Conservation (phyloP, 2,888 invertebrate species). For the Gonocerus acuteangulatus region DNA sequence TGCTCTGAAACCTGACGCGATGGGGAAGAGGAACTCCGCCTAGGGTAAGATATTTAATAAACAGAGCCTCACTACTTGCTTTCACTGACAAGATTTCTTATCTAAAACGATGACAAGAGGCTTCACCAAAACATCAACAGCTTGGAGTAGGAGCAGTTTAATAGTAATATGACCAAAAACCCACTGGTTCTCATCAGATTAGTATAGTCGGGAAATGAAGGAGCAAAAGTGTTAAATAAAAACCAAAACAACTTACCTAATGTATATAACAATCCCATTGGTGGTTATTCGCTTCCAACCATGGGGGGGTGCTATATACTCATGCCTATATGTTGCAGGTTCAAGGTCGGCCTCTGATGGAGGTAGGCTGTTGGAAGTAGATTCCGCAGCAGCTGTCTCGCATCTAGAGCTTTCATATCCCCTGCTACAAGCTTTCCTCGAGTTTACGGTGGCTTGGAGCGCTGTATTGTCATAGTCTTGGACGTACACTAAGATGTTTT, state of each 20-base stretch:
- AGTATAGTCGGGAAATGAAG: too few species aligned
- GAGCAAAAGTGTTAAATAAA: too few species aligned
- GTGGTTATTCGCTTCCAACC: slow-evolving; percentile 69
- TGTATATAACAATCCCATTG: slow-evolving; percentile 65
- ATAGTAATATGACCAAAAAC: too few species aligned
- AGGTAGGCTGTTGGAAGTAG: background rate
- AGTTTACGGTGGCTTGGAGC: slow-evolving; percentile 30
- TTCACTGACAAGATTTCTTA: too few species aligned
- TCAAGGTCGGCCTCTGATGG: slow-evolving; percentile 13
- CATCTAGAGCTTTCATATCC: slow-evolving; percentile 22
- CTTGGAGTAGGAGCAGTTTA: too few species aligned
- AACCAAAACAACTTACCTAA: slow-evolving; percentile 67
- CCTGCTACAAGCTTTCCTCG: background rate
- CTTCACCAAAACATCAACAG: too few species aligned
- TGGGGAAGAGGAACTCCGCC: too few species aligned
- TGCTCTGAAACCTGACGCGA: too few species aligned
- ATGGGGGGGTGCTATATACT: slow-evolving; percentile 55
- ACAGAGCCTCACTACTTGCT: too few species aligned
- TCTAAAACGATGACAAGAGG: too few species aligned
- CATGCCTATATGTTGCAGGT: slow-evolving; percentile 16
- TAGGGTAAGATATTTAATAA: too few species aligned
- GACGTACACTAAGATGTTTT: slow-evolving; percentile 36
- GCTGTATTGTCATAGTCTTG: slow-evolving; percentile 29
- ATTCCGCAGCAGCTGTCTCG: slow-evolving; percentile 17
- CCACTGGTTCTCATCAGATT: too few species aligned